Base-by-base conservation (phyloP, 1,140 invertebrate species). In the Lycorma delicatula region DNA sequence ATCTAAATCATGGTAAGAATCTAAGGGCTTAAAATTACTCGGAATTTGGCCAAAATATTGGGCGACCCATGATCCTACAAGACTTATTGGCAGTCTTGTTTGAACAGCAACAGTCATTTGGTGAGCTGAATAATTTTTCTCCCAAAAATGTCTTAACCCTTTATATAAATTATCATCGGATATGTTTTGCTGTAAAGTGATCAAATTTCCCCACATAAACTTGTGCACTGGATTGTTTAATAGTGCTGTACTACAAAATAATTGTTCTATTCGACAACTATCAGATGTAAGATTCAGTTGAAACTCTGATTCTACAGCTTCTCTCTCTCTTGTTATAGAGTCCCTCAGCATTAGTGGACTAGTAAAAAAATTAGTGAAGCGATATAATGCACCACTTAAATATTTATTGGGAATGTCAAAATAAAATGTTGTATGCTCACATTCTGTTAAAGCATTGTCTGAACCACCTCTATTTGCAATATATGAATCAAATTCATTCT, bases 291-390 rank as follows among this genome's bases (percentile, higher is more conserved):
- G 62, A 3, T 82, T 79, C 74, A 87, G 82, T 63, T 86, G 81
- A 71, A 90, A 92, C 71, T 91, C 88, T 85, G 91, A 94, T 70
- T 97, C 88, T 3, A 97, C 87, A 1, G 92, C 86, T 71, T 93
- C 88, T n/a, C 92, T 77, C 75, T 97, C 93, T 25, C 91, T 77
- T 44, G 86, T 81, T 76, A 95, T 95, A 0, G 91, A 84, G 60
- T 89, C 85, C 66, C 84, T 78, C 66, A 83, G 85, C 82, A 97
- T 91, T 28, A 95, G 72, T 2, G 94, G 94, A 36, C 80, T 79
- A 18, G 89, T 85, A 71, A 97, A 94, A 74, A 95, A 89, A 67
- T 95, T 87, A 38, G 90, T 83, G 76, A 97, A 96, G 63, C 87
- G 85, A 68, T 93, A 88, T 64, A 94, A 74, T 1, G 83, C 83